Evolutionary conservation across 2,888 invertebrate genomes (phyloP).

Genomic region (Magallana nippona): DNA sequence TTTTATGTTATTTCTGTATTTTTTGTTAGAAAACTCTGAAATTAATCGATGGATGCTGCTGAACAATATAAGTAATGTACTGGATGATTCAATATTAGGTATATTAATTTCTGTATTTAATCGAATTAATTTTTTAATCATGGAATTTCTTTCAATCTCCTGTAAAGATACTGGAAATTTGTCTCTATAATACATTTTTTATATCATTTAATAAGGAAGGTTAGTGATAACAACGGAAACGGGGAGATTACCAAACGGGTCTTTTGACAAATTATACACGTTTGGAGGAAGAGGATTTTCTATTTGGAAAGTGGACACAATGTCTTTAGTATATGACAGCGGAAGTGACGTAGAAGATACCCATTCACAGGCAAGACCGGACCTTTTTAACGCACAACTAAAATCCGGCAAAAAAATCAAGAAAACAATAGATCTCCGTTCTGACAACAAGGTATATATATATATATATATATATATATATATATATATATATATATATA

Average conservation of each 20-base stretch:
- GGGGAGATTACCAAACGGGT: slow-evolving; percentile 54
- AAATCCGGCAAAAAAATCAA: slow-evolving; percentile 5
- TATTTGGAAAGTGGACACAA: slow-evolving; percentile 56
- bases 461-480: no score
- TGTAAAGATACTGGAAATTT: no score
- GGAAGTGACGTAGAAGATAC: slow-evolving; percentile 54
- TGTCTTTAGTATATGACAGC: slow-evolving; percentile 62
- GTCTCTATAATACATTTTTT: no score
- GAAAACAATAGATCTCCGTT: slow-evolving; percentile 57
- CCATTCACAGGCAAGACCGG: slow-evolving; percentile 46
- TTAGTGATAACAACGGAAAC: slow-evolving; percentile 57
- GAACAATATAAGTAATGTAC: no score
- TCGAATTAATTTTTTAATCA: no score
- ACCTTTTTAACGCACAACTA: slow-evolving; percentile 61
- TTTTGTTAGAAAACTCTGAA: no score
- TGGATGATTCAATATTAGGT: no score
- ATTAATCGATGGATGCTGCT: no score
- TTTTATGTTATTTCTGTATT: neutral
- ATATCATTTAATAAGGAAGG: slow-evolving; percentile 54
- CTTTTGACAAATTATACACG: slow-evolving; percentile 57
- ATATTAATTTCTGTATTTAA: no score
- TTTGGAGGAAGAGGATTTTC: slow-evolving; percentile 66
- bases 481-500: no score
- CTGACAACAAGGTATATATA: slow-evolving; percentile 67
- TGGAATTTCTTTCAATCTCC: no score